Evolutionary conservation across 2,113 vertebrate species (phyloP).

Genomic region (Elgaria multicarinata): DNA sequence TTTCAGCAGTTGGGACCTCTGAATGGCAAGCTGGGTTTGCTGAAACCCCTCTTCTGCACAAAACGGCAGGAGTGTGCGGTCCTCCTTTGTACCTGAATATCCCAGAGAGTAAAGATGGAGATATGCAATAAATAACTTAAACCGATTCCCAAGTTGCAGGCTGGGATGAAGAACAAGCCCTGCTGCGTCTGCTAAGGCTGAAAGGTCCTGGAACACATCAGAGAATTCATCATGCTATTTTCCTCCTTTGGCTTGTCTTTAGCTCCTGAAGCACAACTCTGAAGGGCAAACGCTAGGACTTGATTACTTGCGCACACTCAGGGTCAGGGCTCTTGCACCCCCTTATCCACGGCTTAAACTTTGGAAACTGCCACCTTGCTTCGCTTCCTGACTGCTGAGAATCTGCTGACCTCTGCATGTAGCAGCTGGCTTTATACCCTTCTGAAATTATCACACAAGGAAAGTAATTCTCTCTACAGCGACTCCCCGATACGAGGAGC

Average conservation of each 20-base stretch:
- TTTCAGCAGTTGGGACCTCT: no score
- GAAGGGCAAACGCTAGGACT: background rate
- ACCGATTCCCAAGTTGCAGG: no score
- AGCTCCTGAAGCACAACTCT: background rate
- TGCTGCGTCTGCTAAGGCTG: background rate
- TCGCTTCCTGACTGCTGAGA: background rate
- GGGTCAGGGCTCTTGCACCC: background rate
- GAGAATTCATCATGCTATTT: background rate
- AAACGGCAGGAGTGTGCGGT: background rate
- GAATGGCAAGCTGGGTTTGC: background rate
- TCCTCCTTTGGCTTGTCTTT: background rate
- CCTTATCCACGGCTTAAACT: no score
- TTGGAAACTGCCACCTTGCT: background rate
- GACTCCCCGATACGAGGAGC: slow-evolving; percentile 9
- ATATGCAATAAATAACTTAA: background rate
- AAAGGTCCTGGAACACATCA: background rate
- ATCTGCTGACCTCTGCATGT: background rate
- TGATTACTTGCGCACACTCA: background rate
- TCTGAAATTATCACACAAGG: background rate
- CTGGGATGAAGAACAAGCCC: background rate
- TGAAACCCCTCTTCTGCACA: background rate
- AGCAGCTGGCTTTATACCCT: slow-evolving; percentile 33
- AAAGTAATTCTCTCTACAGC: slow-evolving; percentile 47
- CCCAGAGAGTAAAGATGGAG: background rate
- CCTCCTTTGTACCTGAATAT: background rate